These are phyloP conservation scores for Argentina silus DNA, from an alignment of 2,797 vertebrate genomes.

Conservation along the genomic window DNA sequence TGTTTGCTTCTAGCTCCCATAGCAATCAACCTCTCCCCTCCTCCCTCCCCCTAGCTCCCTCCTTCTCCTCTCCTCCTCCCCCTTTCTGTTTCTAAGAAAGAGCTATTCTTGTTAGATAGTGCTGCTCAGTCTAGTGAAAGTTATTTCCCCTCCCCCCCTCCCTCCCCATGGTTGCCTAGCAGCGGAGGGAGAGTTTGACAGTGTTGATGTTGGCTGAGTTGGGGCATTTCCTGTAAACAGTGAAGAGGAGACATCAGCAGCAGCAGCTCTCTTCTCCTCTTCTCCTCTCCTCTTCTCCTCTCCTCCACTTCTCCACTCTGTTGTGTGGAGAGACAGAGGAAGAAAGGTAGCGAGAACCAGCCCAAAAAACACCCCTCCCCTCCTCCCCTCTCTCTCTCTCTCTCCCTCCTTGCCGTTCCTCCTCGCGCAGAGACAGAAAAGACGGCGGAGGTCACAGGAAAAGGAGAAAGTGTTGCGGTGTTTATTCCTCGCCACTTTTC, in stretches of 20 bases:
- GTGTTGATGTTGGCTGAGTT: slow-evolving; percentile 53
- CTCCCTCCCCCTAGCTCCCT: neutral
- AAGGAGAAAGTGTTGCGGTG: too few relatives aligned
- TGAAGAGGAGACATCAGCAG: slow-evolving; percentile 45
- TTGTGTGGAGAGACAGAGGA: slow-evolving; percentile 16
- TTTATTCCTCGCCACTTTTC: too few relatives aligned
- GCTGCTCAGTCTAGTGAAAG: slow-evolving; percentile 20
- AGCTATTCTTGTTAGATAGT: neutral
- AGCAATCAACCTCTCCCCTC: slow-evolving; percentile 27
- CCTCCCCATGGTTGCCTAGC: slow-evolving; percentile 38
- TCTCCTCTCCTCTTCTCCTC: neutral
- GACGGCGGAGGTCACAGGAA: too few relatives aligned
- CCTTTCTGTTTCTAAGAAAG: neutral
- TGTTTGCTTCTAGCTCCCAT: slow-evolving; percentile 17
- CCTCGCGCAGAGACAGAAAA: too few relatives aligned
- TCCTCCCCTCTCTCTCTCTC: too few relatives aligned
- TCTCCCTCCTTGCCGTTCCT: too few relatives aligned
- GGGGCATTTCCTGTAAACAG: slow-evolving; percentile 75
- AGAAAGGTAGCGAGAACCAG: slow-evolving; percentile 44
- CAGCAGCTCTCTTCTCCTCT: slow-evolving; percentile 32
- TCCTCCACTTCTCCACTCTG: slow-evolving; percentile 31
- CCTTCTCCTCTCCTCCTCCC: slow-evolving; percentile 20
- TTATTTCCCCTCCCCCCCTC: slow-evolving; percentile 17
- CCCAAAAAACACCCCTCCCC: slow-evolving; percentile 71
- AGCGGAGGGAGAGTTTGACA: slow-evolving; percentile 46